Conservation (phyloP, 2,797 vertebrate genomes). For the Anas bahamensis region DNA sequence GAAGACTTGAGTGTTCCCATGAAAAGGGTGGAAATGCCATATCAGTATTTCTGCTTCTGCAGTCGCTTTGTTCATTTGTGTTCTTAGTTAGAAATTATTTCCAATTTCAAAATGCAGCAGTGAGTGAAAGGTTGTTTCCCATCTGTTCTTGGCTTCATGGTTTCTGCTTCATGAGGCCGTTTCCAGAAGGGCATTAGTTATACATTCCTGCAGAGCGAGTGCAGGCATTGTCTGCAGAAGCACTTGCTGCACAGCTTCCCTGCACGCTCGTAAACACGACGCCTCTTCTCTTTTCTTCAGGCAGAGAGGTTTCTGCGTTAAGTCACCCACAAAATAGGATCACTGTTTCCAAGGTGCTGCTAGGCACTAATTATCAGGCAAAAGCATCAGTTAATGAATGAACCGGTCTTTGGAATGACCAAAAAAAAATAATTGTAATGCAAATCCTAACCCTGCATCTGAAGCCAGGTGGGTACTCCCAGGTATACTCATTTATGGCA, state of each 20-base stretch:
- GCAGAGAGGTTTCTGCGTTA: background rate
- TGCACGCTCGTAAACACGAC: constrained; percentile 1
- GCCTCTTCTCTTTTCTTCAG: background rate
- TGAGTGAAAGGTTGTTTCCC: background rate
- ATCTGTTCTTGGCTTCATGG: constrained; percentile 40
- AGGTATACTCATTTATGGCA: background rate
- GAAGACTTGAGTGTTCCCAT: background rate
- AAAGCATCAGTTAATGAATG: background rate
- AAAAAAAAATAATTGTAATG: background rate
- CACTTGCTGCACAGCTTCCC: background rate
- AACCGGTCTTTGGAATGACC: background rate
- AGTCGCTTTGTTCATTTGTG: background rate
- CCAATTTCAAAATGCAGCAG: background rate
- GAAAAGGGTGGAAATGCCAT: background rate
- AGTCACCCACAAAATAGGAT: background rate
- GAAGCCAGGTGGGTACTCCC: background rate
- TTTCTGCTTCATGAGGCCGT: constrained; percentile 30
- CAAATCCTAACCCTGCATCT: background rate
- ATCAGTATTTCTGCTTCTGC: background rate
- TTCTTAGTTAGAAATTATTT: background rate
- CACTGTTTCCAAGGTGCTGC: background rate
- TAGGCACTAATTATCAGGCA: background rate
- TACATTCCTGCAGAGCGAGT: background rate
- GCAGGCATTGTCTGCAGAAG: background rate
- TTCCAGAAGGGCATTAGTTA: constrained; percentile 16